Base-by-base conservation (phyloP, 2,888 invertebrate species). In the Meta bourneti region DNA sequence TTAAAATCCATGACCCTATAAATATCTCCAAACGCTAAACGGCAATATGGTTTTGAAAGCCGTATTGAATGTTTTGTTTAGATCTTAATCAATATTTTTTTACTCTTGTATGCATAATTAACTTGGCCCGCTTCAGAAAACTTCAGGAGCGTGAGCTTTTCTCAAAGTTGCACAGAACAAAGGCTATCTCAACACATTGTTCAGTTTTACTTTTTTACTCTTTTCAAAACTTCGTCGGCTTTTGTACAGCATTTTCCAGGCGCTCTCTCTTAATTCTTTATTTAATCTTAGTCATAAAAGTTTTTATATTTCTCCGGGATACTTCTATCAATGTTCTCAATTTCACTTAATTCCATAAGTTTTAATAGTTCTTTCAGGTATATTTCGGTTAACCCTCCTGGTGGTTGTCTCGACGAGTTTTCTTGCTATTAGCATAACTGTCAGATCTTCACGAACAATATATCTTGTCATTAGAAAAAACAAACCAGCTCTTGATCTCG, bases 41-140 rank as follows among this genome's bases (percentile, higher is more conserved):
- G 49, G 74, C 71, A 74, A 74, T 19, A 74, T 88, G 80, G 52
- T 81, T 81, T 81, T 88, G 88, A 88, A 74, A 54, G 79, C 16
- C 9, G 80, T 81, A 88, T 81, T 81, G 88, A 81, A 72, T 81
- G 88, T 81, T 88, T 88, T 88, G 88, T 88, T 87, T 11, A 11
- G 61, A 51, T 49, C 49, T 88, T 74, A 88, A 88, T 81, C 74
- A 61, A 88, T 88, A 81, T 13, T 71, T 84, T 84, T 74, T 54
- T 13, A 34, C 20, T 51, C 20, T 9, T 19, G 34, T 20, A 16
- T 48, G 74, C 81, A 81, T 88, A 88, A 88, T 88, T 88, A 88
- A 81, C 80, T 72, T 74, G 8, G 69, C 61, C 13, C 48, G 19
- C 69, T 75, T 34, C 54, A 13, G 19, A n/a, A 75, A 71, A 13